These are phyloP conservation scores for Otolemur garnettii DNA, from an alignment of 2,113 vertebrate genomes.

Conservation along the genomic window DNA sequence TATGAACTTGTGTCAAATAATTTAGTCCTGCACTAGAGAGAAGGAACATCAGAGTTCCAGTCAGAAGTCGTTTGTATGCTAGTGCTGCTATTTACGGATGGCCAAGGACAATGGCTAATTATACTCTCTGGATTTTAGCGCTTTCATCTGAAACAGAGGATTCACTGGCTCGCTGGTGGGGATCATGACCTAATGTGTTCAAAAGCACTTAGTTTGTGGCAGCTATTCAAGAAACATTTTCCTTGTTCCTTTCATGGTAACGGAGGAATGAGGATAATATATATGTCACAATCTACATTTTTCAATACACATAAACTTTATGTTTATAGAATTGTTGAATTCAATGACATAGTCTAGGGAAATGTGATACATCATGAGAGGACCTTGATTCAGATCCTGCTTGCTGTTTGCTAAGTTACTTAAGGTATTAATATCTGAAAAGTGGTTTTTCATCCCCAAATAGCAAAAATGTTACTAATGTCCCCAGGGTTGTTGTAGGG, in stretches of 20 bases:
- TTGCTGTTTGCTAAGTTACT: background rate
- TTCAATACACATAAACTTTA: background rate
- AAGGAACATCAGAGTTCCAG: background rate
- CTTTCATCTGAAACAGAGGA: background rate
- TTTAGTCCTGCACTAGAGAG: background rate
- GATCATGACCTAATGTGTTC: background rate
- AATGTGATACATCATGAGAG: background rate
- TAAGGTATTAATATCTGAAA: background rate
- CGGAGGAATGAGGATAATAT: background rate
- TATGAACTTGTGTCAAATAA: background rate
- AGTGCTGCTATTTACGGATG: background rate
- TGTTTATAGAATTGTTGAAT: background rate
- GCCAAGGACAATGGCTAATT: background rate
- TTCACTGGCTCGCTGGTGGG: background rate
- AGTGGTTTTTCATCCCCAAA: background rate
- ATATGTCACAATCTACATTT: background rate
- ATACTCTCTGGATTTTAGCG: background rate
- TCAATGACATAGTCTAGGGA: background rate
- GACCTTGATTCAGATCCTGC: background rate
- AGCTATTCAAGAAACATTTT: background rate
- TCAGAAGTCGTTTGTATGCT: background rate
- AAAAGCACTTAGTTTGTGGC: background rate
- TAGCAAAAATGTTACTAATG: background rate
- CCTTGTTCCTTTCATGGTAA: background rate
- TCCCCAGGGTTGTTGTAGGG: background rate